A percentile compares a stretch with the other conserved stretches of the same genome.
Conservation (phyloP, 2,888 invertebrate species). For the Archaeoteleia sp. region DNA sequence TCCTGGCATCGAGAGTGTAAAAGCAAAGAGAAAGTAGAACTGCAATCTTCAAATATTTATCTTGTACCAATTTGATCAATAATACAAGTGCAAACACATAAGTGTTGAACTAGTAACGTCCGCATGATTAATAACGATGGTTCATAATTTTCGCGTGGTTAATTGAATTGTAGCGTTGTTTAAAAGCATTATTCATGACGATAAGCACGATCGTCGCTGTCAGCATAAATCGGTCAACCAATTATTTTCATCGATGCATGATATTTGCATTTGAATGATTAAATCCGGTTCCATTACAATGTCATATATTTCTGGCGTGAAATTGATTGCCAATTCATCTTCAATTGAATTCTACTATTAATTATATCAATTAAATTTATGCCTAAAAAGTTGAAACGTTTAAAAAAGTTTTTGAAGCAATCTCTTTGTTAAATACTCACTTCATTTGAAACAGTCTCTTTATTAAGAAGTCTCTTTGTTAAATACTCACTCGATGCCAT, state of each 20-base stretch:
- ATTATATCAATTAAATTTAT: too few relatives aligned
- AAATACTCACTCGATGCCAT: slow-evolving; percentile 42
- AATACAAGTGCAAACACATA: too few relatives aligned
- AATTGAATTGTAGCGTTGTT: slow-evolving; percentile 8
- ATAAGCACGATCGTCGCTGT: slow-evolving; percentile 12
- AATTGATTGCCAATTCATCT: too few relatives aligned
- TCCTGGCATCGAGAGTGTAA: slow-evolving; percentile 59
- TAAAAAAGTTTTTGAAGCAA: too few relatives aligned
- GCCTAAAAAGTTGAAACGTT: too few relatives aligned
- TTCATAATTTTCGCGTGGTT: slow-evolving; percentile 3
- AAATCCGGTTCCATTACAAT: too few relatives aligned
- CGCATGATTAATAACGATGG: not conserved
- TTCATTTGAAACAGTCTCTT: not conserved
- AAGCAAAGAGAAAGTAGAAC: slow-evolving; percentile 18
- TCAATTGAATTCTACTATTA: too few relatives aligned
- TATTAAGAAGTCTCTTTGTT: slow-evolving; percentile 6
- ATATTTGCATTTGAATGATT: not conserved
- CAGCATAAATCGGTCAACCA: not conserved
- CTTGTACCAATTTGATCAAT: too few relatives aligned
- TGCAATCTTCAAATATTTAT: not conserved
- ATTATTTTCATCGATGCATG: not conserved
- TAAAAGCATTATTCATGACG: slow-evolving; percentile 10
- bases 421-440: too few relatives aligned
- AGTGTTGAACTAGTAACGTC: too few relatives aligned
- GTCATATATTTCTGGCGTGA: too few relatives aligned